Percentiles rank a stretch among this genome's conserved stretches.
Evolutionary conservation across 2,888 invertebrate species (phyloP).

Genomic region (Tenthredo mesomela): DNA sequence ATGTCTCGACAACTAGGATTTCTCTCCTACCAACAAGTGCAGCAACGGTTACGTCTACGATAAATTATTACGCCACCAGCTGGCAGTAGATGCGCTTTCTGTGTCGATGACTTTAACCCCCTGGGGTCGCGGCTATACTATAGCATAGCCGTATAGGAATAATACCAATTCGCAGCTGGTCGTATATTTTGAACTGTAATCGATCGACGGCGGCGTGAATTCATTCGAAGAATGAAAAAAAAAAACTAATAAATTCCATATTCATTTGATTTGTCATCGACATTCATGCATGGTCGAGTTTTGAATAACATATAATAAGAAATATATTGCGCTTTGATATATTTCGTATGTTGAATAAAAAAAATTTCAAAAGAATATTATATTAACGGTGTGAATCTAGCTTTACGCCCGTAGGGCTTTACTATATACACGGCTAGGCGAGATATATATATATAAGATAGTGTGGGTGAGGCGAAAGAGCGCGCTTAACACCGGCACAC

Average conservation of each 20-base stretch:
- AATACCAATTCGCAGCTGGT: constrained; percentile 17
- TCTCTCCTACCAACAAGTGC: constrained; percentile 33
- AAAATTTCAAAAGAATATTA: background rate
- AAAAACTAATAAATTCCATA: background rate
- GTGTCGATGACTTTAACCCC: constrained; percentile 35
- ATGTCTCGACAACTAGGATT: constrained; percentile 3
- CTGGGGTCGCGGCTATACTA: background rate
- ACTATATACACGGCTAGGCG: constrained; percentile 15
- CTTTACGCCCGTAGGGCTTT: background rate
- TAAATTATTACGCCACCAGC: constrained; percentile 41
- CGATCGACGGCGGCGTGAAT: background rate
- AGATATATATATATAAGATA: constrained; percentile 52
- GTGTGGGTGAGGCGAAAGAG: constrained; percentile 51
- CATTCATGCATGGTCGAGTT: background rate
- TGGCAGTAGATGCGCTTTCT: constrained; percentile 46
- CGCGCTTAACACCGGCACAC: constrained; percentile 41
- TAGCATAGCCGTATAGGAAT: background rate
- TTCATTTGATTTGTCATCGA: background rate
- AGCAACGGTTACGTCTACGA: constrained; percentile 20
- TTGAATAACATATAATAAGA: background rate
- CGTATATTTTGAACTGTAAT: background rate
- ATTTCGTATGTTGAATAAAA: background rate
- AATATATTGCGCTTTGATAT: background rate
- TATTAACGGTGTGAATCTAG: constrained; percentile 14
- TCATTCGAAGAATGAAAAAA: too few relatives aligned